Base-by-base conservation (phyloP, 2,797 vertebrate genomes). In the Chromobotia macracanthus region DNA sequence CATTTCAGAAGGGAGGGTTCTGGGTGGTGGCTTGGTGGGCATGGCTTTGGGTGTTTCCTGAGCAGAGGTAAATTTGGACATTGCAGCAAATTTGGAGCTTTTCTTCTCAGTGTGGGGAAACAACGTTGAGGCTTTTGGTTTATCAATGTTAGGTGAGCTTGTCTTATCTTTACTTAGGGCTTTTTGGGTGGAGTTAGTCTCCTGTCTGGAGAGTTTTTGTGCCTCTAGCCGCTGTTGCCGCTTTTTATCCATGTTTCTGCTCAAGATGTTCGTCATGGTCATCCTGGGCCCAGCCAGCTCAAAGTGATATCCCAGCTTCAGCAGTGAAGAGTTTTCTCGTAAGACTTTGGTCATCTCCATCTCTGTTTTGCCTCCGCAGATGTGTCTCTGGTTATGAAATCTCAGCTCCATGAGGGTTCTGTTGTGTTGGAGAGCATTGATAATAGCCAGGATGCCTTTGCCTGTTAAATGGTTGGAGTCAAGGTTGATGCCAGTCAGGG, bases 311-410 rank as follows among this genome's bases (percentile, higher is more conserved):
- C 95, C 95, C 75, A 96, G 85, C 81, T 95, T 96, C 58, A 96
- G 91, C 64, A 96, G 87, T 0, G 95, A 94, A 80, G 89, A 92
- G 86, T 96, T 96, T 25, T 95, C 93, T 81, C 92, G 93, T 75
- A 96, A 90, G 18, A 95, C 88, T 64, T 91, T 93, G 69, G 94
- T 90, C 1, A 96, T 95, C 90, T 96, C 95, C 95, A 96, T 96
- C 89, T 96, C 95, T 0, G 95, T 94, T 89, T 95, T 95, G 13
- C 95, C 95, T 0, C 95, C 95, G 0, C 94, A 95, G 86, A 96
- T 95, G 88, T 96, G 95, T 12, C 95, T 88, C 88, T 96, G 95
- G 88, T 96, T 96, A 87, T 96, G 95, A 88, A 96, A 95, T n/a
- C 94, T 93, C 78, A 96, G 90, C 87, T 96, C 95, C 0, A 93